These are phyloP conservation scores for Poecilia velifera DNA, from an alignment of 2,797 vertebrate genomes.

Conservation along the genomic window DNA sequence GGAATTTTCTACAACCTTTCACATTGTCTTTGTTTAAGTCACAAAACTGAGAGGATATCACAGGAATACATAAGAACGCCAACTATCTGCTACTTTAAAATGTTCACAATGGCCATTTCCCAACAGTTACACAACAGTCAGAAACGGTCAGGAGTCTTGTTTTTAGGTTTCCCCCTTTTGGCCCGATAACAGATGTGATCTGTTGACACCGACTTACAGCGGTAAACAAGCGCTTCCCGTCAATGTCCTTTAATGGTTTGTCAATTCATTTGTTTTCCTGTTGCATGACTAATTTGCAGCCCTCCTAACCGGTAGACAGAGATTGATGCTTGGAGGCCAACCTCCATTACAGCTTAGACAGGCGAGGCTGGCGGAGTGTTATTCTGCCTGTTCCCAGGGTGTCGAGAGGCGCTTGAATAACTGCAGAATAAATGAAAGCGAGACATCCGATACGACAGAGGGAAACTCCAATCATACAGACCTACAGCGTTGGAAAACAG, in stretches of 20 bases:
- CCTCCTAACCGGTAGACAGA: conserved; percentile 9
- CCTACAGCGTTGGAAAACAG: conserved; percentile 8
- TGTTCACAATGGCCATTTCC: not conserved
- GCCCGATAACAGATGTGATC: not conserved
- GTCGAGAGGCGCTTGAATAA: not conserved
- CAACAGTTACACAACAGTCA: not conserved
- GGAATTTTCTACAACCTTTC: not conserved
- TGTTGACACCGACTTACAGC: not conserved
- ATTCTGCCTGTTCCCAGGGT: conserved; percentile 10
- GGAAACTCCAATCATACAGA: conserved; percentile 16
- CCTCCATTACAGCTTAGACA: conserved; percentile 4
- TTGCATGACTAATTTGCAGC: conserved; percentile 1
- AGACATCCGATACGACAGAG: conserved; percentile 12
- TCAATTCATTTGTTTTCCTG: conserved; percentile 8
- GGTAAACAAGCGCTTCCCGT: conserved; percentile 17
- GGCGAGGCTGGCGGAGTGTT: conserved; percentile 5
- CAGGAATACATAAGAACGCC: not conserved
- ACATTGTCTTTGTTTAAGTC: not conserved
- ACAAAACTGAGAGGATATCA: not conserved
- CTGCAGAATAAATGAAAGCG: conserved; percentile 1
- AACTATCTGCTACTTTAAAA: not conserved
- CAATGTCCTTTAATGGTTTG: conserved; percentile 8
- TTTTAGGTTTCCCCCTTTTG: conserved; percentile 1
- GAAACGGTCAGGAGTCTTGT: not conserved
- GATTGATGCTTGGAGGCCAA: conserved; percentile 5